Conservation (phyloP, 2,113 vertebrate species). For the Ciconia boyciana region DNA sequence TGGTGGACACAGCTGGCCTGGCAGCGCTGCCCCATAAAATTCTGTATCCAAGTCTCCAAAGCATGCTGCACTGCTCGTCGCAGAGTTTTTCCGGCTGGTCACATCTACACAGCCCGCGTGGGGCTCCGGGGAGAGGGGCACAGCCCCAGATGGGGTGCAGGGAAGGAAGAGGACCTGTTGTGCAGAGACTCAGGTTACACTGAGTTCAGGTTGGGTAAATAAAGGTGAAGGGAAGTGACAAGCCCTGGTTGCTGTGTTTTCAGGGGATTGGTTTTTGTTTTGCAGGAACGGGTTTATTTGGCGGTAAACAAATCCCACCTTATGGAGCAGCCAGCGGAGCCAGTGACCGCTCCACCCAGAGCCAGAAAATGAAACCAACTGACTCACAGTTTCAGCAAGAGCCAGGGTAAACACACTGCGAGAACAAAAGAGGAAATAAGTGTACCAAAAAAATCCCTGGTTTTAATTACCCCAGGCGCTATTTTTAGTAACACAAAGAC, state of each 20-base stretch:
- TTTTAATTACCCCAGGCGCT: background rate
- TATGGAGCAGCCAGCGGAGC: background rate
- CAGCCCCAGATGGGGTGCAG: background rate
- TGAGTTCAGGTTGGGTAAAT: background rate
- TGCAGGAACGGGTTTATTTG: background rate
- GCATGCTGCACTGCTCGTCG: rapidly evolving
- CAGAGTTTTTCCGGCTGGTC: background rate
- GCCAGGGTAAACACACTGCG: background rate
- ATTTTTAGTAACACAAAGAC: background rate
- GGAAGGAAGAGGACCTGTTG: background rate
- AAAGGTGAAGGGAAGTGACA: background rate
- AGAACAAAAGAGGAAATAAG: background rate
- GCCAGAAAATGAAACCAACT: conserved; percentile 23
- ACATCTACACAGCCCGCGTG: background rate
- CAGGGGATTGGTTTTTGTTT: background rate
- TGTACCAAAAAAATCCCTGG: background rate
- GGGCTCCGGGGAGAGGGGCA: background rate
- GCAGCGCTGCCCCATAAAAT: background rate
- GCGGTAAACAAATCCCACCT: background rate
- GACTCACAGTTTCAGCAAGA: conserved; percentile 55
- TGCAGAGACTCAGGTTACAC: background rate
- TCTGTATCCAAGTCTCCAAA: background rate
- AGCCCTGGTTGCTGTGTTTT: background rate
- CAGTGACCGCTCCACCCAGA: background rate
- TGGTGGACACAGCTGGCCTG: background rate